Conservation (phyloP, 1,140 invertebrate genomes). For the Antheraea mylitta region DNA sequence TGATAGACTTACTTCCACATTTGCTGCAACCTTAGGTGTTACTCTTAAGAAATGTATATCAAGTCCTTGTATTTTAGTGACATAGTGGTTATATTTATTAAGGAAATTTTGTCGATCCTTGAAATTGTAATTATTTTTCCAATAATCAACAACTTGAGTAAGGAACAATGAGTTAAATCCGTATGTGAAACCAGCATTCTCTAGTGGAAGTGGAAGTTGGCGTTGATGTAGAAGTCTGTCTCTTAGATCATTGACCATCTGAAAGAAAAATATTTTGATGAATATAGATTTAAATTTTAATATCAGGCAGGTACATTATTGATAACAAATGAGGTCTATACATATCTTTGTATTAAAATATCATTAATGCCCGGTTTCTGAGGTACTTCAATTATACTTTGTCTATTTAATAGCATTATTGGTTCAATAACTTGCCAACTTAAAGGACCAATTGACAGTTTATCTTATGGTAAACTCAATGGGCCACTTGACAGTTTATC, state of each 20-base stretch:
- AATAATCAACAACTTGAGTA: constrained; percentile 83
- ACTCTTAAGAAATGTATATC: constrained; percentile 73
- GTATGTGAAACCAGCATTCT: constrained; percentile 81
- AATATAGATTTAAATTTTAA: too few species aligned
- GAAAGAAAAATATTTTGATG: constrained; percentile 12
- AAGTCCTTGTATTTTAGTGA: constrained; percentile 83
- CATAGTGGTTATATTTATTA: constrained; percentile 87
- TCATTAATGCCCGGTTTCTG: too few species aligned
- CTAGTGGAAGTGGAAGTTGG: constrained; percentile 80
- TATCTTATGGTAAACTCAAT: too few species aligned
- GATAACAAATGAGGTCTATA: too few species aligned
- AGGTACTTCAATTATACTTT: too few species aligned
- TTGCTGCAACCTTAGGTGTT: constrained; percentile 39
- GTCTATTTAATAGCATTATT: too few species aligned
- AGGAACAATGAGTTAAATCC: constrained; percentile 81
- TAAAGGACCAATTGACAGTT: too few species aligned
- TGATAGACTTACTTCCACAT: constrained; percentile 51
- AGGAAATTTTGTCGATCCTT: constrained; percentile 82
- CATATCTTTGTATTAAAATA: too few species aligned
- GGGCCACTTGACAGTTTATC: too few species aligned
- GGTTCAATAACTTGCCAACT: too few species aligned
- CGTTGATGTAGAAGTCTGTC: constrained; percentile 80
- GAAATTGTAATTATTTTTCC: constrained; percentile 87
- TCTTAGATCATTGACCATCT: constrained; percentile 84
- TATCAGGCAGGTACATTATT: too few species aligned